Evolutionary conservation across 2,113 vertebrate species (phyloP), one percentile per base, ranked within the genome.

Genomic region (Anarhynchus alexandrinus): DNA sequence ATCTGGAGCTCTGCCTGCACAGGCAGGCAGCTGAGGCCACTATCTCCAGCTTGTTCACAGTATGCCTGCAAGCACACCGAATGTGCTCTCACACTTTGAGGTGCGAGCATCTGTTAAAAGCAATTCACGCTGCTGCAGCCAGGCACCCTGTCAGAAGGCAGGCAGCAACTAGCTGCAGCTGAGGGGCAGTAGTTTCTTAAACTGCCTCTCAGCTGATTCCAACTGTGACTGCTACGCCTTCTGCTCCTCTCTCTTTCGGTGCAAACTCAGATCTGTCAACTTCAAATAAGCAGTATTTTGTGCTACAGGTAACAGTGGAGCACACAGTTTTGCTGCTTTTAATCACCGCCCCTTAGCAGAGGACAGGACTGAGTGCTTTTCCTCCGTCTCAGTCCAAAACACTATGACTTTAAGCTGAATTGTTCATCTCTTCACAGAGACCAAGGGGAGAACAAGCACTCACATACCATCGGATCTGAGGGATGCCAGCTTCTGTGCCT

Each of bases 401-500:
- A 18, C 9, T 18, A 5, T 1, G 6, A 45, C 17, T 70, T 79
- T 13, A 47, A 30, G 12, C 1, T 64, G 54, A 83, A 47, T 25
- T 73, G 12, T 18, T 92, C 1, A 8, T 52, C 71, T 77, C 11
- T 57, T 66, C 36, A 27, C 11, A 47, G 51, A 52, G 18, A 30
- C 7, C 0, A 42, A 61, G 12, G 26, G 12, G 16, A 52, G 30
- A 57, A 43, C 32, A 11, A 94, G 4, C 12, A 10, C 6, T 30
- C 17, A 21, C 11, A 14, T 34, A 19, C 10, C 15, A 4, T 12
- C 0, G 0, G 9, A 6, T 34, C 15, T 88, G 71, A 90, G 52
- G 5, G 2, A 1, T 21, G 10, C 5, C 47, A 25, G 25, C 4
- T 74, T 58, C 55, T 34, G 9, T 40, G 25, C 8, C 15, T 65